These are phyloP conservation scores for Axinella damicornis DNA, from an alignment of 37 sponge, comb jelly and placozoan genomes.

Conservation along the genomic window DNA sequence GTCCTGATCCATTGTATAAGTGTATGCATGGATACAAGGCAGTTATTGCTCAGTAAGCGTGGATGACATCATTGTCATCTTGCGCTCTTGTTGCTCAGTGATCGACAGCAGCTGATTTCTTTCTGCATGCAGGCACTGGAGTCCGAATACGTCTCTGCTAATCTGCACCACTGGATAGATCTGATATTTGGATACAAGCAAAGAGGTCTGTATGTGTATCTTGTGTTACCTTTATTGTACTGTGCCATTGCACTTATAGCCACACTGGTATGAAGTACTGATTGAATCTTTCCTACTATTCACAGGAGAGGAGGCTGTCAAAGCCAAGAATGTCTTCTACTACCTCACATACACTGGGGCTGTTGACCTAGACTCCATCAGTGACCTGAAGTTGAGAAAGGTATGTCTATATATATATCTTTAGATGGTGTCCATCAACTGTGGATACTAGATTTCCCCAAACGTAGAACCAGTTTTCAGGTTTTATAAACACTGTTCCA, in stretches of 20 bases:
- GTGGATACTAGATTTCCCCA: too few species aligned
- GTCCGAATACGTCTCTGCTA: slow-evolving; percentile 88
- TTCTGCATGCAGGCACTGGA: slow-evolving; percentile 77
- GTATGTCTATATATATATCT: slow-evolving; percentile 29
- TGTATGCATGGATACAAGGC: too few species aligned
- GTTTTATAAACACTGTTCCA: too few species aligned
- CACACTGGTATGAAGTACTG: too few species aligned
- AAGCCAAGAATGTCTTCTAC: slow-evolving; percentile 88
- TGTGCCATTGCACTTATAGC: background rate
- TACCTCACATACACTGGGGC: slow-evolving; percentile 87
- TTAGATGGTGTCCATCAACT: too few species aligned
- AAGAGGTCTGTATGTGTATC: slow-evolving; percentile 48
- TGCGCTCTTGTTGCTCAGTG: too few species aligned
- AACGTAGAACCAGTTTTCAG: too few species aligned
- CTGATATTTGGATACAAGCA: slow-evolving; percentile 96
- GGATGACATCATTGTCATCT: too few species aligned
- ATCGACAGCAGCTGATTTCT: background rate
- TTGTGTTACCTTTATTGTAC: too few species aligned
- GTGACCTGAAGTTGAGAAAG: slow-evolving; percentile 50
- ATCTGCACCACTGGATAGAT: slow-evolving; percentile 93
- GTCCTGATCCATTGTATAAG: too few species aligned
- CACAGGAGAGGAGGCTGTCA: slow-evolving; percentile 73
- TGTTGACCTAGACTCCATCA: slow-evolving; percentile 68
- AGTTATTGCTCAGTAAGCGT: too few species aligned
- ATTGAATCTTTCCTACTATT: background rate